Conservation (phyloP, 2,888 invertebrate genomes). For the Boloria selene region DNA sequence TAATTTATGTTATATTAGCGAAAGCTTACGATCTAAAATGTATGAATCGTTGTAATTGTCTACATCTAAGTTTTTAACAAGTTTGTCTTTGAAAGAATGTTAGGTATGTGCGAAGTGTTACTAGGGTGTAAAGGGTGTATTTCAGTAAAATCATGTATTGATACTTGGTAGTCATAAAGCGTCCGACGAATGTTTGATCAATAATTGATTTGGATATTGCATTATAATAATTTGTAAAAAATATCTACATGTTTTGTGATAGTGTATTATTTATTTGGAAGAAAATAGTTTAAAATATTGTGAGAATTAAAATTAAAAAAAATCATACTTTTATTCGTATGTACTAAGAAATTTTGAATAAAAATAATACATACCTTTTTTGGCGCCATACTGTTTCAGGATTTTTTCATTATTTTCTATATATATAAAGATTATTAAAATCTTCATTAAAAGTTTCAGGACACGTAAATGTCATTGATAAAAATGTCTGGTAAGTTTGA, state of each 20-base stretch:
- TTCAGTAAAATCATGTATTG: constrained; percentile 4
- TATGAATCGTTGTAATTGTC: no score
- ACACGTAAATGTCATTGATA: constrained; percentile 60
- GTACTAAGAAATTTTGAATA: not conserved
- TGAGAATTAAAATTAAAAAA: not conserved
- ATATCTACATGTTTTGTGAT: constrained; percentile 13
- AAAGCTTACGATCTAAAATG: no score
- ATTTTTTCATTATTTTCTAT: constrained; percentile 19
- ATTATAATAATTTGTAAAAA: constrained; percentile 3
- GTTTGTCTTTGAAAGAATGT: constrained; percentile 6
- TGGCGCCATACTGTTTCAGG: constrained; percentile 59
- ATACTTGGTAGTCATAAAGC: constrained; percentile 18
- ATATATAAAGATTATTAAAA: constrained; percentile 19
- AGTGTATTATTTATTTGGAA: constrained; percentile 8
- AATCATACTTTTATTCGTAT: not conserved
- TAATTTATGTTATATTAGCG: no score
- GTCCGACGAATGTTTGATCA: constrained; percentile 30
- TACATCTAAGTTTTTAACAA: not conserved
- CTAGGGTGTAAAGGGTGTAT: constrained; percentile 1
- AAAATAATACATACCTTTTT: constrained; percentile 64
- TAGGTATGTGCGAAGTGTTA: constrained; percentile 26
- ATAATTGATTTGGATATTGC: constrained; percentile 20
- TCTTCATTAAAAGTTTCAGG: constrained; percentile 54
- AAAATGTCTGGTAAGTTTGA: constrained; percentile 42
- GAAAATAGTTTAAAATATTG: not conserved